Evolutionary conservation across 2,888 invertebrate genomes (phyloP).

Genomic region (Rhodophaea formosa): DNA sequence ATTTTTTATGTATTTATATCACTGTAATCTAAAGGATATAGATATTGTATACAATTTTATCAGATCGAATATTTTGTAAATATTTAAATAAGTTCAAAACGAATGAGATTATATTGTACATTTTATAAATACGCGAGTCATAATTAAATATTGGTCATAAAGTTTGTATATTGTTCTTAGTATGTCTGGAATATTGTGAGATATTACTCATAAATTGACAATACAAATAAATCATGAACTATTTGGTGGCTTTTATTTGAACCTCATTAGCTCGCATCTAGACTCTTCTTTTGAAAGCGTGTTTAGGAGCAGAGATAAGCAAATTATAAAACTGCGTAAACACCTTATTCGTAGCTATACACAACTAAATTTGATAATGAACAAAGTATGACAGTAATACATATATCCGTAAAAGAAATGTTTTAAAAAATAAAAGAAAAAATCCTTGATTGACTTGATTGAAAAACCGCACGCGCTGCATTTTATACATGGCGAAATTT

Average conservation of each 20-base stretch:
- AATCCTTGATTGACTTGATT: too few relatives aligned
- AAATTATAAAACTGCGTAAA: too few relatives aligned
- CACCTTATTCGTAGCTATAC: too few relatives aligned
- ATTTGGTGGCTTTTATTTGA: conserved; percentile 28
- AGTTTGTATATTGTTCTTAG: conserved; percentile 76
- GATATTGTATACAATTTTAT: conserved; percentile 79
- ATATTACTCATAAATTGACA: conserved; percentile 78
- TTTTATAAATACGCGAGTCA: conserved; percentile 79
- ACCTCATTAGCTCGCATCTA: background rate
- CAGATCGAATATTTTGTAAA: conserved; percentile 80
- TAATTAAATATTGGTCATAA: conserved; percentile 69
- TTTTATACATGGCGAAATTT: too few relatives aligned
- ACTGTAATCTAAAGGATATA: conserved; percentile 66
- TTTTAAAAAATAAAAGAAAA: too few relatives aligned
- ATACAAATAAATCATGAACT: conserved; percentile 72
- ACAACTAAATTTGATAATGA: too few relatives aligned
- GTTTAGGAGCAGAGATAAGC: too few relatives aligned
- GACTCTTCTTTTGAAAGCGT: too few relatives aligned
- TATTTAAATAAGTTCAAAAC: conserved; percentile 76
- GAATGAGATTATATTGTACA: conserved; percentile 81
- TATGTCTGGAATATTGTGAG: conserved; percentile 76
- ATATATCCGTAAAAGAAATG: too few relatives aligned
- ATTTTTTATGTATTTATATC: conserved; percentile 79
- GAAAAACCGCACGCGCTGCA: too few relatives aligned
- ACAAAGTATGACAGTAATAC: too few relatives aligned